phyloP scores from a whole-genome alignment of 2,113 vertebrate species.

The Neogale vison region DNA sequence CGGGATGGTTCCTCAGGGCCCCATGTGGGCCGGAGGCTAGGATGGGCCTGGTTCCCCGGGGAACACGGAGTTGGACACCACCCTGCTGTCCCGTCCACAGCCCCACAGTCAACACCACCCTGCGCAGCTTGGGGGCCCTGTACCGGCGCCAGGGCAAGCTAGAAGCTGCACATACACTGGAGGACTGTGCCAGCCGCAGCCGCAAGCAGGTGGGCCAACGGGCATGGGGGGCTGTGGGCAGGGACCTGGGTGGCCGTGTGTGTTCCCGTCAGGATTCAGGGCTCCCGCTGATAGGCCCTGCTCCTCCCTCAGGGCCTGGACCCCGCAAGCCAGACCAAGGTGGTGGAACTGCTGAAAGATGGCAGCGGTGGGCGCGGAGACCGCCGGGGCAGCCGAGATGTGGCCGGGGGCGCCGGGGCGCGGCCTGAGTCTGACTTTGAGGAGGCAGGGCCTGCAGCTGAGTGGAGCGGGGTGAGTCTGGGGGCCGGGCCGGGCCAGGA shows the following conservation, averaged over 20 bases:
- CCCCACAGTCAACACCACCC: conserved; percentile 92
- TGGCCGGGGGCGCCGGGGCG: conserved; percentile 69
- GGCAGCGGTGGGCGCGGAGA: conserved; percentile 81
- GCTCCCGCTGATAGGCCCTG: not conserved
- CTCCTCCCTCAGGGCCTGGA: conserved; percentile 87
- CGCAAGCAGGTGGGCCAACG: conserved; percentile 88
- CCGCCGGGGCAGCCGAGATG: conserved; percentile 84
- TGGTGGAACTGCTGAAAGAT: conserved; percentile 93
- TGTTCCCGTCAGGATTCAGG: not conserved
- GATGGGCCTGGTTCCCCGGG: not conserved
- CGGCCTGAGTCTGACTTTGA: conserved; percentile 83
- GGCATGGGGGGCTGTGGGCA: accelerated
- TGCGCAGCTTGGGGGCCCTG: conserved; percentile 91
- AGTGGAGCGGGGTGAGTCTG: conserved; percentile 91
- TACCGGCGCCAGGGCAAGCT: conserved; percentile 95
- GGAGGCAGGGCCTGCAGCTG: conserved; percentile 81
- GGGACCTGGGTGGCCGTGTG: not conserved
- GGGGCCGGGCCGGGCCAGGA: not conserved
- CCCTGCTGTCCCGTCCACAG: conserved; percentile 66
- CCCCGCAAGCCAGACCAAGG: conserved; percentile 92
- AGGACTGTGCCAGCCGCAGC: conserved; percentile 91
- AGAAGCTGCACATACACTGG: conserved; percentile 92
- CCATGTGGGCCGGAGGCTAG: not conserved
- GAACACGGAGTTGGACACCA: not conserved
- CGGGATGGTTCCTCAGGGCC: not conserved